phyloP scores from a whole-genome alignment of 2,797 vertebrate species.

The Pseudochirops cupreus region DNA sequence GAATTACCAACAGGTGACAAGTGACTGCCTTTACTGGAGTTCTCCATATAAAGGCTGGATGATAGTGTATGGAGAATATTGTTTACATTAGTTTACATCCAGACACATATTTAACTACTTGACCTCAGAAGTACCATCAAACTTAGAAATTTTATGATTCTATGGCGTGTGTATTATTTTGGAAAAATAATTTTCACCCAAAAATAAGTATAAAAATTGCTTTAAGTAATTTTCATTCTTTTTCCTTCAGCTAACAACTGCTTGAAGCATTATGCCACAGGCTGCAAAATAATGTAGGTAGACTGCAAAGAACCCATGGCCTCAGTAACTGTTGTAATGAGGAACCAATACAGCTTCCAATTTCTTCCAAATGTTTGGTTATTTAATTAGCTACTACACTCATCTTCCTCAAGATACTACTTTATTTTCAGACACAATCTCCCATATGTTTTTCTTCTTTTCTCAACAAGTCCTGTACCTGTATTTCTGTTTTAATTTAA shows the following conservation, averaged over 20 bases:
- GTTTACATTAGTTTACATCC: background rate
- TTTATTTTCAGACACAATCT: background rate
- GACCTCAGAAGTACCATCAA: background rate
- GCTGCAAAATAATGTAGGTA: background rate
- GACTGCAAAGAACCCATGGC: background rate
- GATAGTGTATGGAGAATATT: background rate
- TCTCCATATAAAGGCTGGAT: background rate
- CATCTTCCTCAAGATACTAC: background rate
- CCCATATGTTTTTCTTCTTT: background rate
- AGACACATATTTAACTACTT: background rate
- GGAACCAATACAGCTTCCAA: background rate
- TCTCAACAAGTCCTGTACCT: background rate
- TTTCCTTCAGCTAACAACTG: background rate
- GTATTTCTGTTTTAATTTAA: constrained; percentile 12
- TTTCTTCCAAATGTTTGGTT: background rate
- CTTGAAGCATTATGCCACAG: background rate
- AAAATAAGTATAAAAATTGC: constrained; percentile 21
- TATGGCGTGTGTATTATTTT: background rate
- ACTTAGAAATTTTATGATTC: background rate
- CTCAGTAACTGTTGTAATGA: background rate
- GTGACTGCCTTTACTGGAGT: background rate
- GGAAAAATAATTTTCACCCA: background rate
- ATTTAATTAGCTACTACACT: constrained; percentile 19
- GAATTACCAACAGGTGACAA: background rate
- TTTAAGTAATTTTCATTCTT: constrained; percentile 18